phyloP scores from a whole-genome alignment of 2,888 invertebrate species.

The Buathra laborator region DNA sequence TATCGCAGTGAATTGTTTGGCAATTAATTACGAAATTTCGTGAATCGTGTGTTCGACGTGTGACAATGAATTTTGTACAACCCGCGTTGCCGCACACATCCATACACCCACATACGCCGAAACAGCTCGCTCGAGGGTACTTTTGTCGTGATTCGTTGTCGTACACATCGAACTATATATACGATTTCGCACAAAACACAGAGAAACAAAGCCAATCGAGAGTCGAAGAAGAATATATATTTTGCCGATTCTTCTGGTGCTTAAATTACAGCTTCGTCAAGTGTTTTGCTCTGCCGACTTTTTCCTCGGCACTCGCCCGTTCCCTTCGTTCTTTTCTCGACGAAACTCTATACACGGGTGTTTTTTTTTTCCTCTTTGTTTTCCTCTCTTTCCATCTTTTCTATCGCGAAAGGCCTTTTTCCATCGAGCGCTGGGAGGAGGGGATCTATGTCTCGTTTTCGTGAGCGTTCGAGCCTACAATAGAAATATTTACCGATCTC shows the following conservation, averaged over 20 bases:
- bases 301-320: background rate
- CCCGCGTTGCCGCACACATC: slow-evolving; percentile 11
- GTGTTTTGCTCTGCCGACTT: slow-evolving; percentile 42
- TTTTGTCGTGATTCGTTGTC: slow-evolving; percentile 25
- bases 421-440: background rate
- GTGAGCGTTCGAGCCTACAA: slow-evolving; percentile 35
- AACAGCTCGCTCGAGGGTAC: slow-evolving; percentile 42
- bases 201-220: slow-evolving; percentile 9
- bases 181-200: background rate
- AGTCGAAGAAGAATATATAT: slow-evolving; percentile 48
- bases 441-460: background rate
- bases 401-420: background rate
- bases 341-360: slow-evolving; percentile 28
- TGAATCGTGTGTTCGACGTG: background rate
- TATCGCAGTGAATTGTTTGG: background rate
- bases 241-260: slow-evolving; percentile 55
- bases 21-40: background rate
- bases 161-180: background rate
- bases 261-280: slow-evolving; percentile 55
- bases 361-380: slow-evolving; percentile 47
- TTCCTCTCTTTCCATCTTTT: slow-evolving; percentile 31
- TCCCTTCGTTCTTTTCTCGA: slow-evolving; percentile 41
- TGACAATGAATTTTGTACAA: slow-evolving; percentile 41
- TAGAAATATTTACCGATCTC: slow-evolving; percentile 60
- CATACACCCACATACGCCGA: slow-evolving; percentile 31